Evolutionary conservation across 2,113 vertebrate species (phyloP).

Genomic region (Vicugna pacos): DNA sequence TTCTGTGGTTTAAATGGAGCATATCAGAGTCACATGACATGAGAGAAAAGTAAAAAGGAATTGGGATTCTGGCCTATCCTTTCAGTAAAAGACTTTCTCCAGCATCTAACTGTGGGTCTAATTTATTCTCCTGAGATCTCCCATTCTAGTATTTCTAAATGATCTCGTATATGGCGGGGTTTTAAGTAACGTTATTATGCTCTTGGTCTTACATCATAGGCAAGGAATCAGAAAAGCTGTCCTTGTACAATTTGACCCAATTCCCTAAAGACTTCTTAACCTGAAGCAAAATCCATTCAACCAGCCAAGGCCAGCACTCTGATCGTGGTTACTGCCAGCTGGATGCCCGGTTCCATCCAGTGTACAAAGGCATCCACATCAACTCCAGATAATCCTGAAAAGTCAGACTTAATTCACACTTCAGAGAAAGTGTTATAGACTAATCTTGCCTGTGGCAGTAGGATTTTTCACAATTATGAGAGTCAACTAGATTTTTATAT

Average conservation of each 20-base stretch:
- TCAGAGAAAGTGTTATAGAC: slow-evolving; percentile 45
- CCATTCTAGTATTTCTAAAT: not conserved
- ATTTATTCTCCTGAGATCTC: slow-evolving; percentile 34
- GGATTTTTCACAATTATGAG: slow-evolving; percentile 52
- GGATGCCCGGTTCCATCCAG: not conserved
- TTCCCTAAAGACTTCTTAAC: slow-evolving; percentile 62
- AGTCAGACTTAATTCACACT: slow-evolving; percentile 71
- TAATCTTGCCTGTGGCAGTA: slow-evolving; percentile 6
- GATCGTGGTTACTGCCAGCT: not conserved
- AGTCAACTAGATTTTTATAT: not conserved
- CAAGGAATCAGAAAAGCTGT: slow-evolving; percentile 32
- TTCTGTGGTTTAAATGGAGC: not conserved
- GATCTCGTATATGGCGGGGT: not conserved
- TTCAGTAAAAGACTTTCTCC: slow-evolving; percentile 19
- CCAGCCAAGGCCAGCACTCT: not conserved
- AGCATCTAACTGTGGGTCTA: not conserved
- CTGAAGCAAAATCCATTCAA: slow-evolving; percentile 65
- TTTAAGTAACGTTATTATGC: not conserved
- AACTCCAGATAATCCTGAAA: not conserved
- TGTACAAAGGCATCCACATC: not conserved
- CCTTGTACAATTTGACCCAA: slow-evolving; percentile 33
- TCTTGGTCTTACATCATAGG: slow-evolving; percentile 20
- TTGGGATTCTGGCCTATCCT: not conserved
- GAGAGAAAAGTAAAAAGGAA: not conserved
- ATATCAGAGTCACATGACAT: not conserved